phyloP scores from a whole-genome alignment of 1,140 invertebrate genomes.

The Colletes latitarsis region DNA sequence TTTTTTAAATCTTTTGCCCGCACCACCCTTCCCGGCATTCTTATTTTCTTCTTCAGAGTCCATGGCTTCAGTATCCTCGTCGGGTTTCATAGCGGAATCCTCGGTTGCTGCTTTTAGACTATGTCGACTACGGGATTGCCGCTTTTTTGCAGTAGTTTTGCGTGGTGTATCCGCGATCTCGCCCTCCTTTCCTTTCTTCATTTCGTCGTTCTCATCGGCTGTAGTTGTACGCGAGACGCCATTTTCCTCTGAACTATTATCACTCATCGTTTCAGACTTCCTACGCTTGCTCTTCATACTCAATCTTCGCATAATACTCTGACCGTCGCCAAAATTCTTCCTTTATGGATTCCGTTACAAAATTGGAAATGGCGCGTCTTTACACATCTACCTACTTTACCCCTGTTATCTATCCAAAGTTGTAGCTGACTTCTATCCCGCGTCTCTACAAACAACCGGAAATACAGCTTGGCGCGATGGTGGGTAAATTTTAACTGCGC shows the following conservation, averaged over 20 bases:
- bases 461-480: constrained; percentile 4
- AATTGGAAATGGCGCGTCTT: neutral
- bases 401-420: neutral
- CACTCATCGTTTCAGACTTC: constrained; percentile 72
- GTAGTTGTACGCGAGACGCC: constrained; percentile 64
- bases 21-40: constrained; percentile 52
- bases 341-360: neutral
- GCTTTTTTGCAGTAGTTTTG: constrained; percentile 53
- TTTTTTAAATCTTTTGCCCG: constrained; percentile 69
- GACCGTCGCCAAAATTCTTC: neutral
- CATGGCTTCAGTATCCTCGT: constrained; percentile 42
- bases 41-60: constrained; percentile 67
- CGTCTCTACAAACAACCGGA: constrained; percentile 6
- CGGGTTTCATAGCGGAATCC: constrained; percentile 3
- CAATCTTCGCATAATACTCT: constrained; percentile 58
- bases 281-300: constrained; percentile 69
- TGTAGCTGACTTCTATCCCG: neutral
- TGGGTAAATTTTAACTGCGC: constrained; percentile 1
- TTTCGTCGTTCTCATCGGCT: constrained; percentile 40
- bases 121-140: constrained; percentile 55
- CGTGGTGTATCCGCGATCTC: constrained; percentile 15
- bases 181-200: constrained; percentile 46
- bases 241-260: constrained; percentile 75
- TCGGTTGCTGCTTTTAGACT: constrained; percentile 17
- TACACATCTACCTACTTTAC: neutral